Conservation (phyloP, 2,888 invertebrate species). For the Tetanocera ferruginea region DNA sequence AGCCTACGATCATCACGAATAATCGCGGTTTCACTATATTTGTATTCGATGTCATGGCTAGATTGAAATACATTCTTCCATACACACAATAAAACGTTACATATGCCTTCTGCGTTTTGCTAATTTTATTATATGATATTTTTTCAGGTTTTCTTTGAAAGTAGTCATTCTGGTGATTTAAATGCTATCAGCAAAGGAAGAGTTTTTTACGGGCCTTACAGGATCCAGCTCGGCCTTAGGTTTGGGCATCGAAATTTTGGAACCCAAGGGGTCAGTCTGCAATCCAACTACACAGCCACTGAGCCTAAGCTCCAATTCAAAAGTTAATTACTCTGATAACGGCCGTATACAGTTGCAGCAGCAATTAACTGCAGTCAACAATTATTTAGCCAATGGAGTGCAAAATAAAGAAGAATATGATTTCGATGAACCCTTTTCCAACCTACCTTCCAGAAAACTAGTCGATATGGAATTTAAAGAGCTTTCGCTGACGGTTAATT, state of each 20-base stretch:
- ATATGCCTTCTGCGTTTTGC: no score
- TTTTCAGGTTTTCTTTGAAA: background rate
- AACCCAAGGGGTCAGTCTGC: conserved; percentile 54
- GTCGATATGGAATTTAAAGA: conserved; percentile 83
- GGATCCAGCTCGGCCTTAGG: conserved; percentile 53
- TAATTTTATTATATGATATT: background rate
- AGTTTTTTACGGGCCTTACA: conserved; percentile 54
- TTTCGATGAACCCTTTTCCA: conserved; percentile 59
- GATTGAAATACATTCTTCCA: no score
- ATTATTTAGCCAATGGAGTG: background rate
- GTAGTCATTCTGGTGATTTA: background rate
- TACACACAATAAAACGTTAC: no score
- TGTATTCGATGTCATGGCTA: no score
- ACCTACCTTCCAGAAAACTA: conserved; percentile 70
- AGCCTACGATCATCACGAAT: no score
- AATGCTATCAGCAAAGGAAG: conserved; percentile 61
- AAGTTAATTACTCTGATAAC: background rate
- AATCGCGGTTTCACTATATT: no score
- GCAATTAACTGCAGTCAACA: background rate
- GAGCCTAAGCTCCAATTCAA: conserved; percentile 24
- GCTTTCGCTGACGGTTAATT: conserved; percentile 79
- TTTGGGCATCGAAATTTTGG: conserved; percentile 58
- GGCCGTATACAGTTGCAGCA: background rate
- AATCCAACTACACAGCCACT: conserved; percentile 60
- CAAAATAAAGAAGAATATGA: conserved; percentile 37